A percentile compares a stretch with the other conserved stretches of the same genome.
Evolutionary conservation across 2,113 vertebrate species (phyloP).

Genomic region (Rhagologus leucostigma): DNA sequence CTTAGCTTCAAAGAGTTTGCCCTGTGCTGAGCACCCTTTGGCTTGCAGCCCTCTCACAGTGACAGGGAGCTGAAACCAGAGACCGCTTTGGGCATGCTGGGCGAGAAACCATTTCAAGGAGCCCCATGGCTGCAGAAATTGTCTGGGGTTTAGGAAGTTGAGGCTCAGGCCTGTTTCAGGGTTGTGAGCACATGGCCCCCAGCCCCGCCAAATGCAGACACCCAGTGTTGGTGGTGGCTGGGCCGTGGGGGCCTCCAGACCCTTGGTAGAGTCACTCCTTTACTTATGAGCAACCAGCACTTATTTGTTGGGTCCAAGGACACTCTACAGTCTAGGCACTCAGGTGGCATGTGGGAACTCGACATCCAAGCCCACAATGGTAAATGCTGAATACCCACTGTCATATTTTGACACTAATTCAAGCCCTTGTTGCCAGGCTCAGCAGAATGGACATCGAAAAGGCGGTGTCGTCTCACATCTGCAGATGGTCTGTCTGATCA

Average conservation of each 20-base stretch:
- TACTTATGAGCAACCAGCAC: not conserved
- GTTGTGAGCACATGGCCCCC: fast-evolving
- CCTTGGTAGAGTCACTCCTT: not conserved
- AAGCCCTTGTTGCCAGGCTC: not conserved
- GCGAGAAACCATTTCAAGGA: not conserved
- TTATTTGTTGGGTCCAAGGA: not conserved
- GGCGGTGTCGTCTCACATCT: not conserved
- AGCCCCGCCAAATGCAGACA: too few species aligned
- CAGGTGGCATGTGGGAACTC: not conserved
- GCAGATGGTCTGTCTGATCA: not conserved
- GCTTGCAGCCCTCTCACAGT: not conserved
- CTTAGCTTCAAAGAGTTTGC: not conserved
- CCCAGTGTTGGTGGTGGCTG: not conserved
- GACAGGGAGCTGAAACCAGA: not conserved
- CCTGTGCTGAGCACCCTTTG: fast-evolving
- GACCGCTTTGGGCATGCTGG: not conserved
- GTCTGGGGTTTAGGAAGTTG: not conserved
- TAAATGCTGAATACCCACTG: not conserved
- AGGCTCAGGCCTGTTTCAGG: not conserved
- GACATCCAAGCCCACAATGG: not conserved
- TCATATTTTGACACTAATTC: not conserved
- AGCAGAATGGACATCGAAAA: not conserved
- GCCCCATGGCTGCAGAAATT: not conserved
- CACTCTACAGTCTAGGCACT: not conserved
- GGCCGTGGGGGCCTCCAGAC: not conserved